Conservation (phyloP, 2,888 invertebrate species). For the Spicauda simplicius region DNA sequence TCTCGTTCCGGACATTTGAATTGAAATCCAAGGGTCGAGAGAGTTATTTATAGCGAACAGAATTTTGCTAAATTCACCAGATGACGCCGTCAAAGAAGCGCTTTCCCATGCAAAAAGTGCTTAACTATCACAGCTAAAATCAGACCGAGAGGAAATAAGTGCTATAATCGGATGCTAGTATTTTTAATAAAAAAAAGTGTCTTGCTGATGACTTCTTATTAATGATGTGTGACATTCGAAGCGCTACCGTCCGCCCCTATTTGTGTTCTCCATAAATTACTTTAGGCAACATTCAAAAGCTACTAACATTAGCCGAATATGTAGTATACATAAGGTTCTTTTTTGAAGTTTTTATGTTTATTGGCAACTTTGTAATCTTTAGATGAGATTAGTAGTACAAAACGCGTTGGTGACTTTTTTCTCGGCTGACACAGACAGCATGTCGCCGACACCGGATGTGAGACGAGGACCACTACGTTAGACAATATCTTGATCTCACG, state of each 20-base stretch:
- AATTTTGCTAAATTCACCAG: conserved; percentile 39
- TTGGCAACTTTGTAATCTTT: conserved; percentile 23
- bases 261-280: conserved; percentile 64
- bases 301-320: conserved; percentile 13
- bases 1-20: conserved; percentile 42
- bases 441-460: conserved; percentile 66
- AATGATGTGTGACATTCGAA: conserved; percentile 70
- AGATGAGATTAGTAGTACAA: conserved; percentile 50
- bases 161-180: conserved; percentile 6
- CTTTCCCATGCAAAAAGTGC: conserved; percentile 9
- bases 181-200: conserved; percentile 40
- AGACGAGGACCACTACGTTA: background rate
- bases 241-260: conserved; percentile 64
- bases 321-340: conserved; percentile 33
- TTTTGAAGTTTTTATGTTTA: conserved; percentile 18
- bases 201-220: conserved; percentile 53
- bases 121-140: conserved; percentile 13
- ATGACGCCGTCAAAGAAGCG: conserved; percentile 26
- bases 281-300: conserved; percentile 6
- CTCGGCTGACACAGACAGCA: conserved; percentile 57
- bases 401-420: conserved; percentile 43
- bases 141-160: conserved; percentile 16
- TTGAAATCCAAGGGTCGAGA: conserved; percentile 38
- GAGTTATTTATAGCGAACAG: conserved; percentile 42
- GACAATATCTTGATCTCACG: background rate